phyloP scores from a whole-genome alignment of 92 coral and sea anemone genomes.

The Porites lobata region DNA sequence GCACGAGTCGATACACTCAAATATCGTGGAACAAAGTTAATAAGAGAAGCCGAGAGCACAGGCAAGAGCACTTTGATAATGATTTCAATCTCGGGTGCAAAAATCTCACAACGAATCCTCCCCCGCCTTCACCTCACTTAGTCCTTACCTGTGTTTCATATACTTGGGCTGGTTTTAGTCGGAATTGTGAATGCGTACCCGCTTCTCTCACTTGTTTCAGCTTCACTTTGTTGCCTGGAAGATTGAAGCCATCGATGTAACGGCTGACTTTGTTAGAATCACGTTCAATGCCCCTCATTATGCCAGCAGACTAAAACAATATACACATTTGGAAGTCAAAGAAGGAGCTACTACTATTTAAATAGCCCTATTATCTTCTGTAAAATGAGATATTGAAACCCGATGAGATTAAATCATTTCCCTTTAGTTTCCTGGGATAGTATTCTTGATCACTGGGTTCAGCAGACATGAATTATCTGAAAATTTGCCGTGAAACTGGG shows the following conservation, averaged over 20 bases:
- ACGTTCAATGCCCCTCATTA: not conserved
- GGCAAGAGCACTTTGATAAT: too few species aligned
- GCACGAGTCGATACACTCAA: too few species aligned
- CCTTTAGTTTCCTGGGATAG: too few species aligned
- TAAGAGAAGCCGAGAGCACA: too few species aligned
- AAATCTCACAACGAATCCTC: too few species aligned
- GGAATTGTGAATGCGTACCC: not conserved
- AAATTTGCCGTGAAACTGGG: too few species aligned
- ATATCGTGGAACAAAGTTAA: too few species aligned
- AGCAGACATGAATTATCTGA: too few species aligned
- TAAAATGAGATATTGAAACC: too few species aligned
- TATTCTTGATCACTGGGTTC: too few species aligned
- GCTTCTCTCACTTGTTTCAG: not conserved
- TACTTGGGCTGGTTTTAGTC: not conserved
- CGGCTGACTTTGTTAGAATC: not conserved
- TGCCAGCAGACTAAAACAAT: not conserved
- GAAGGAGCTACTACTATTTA: not conserved
- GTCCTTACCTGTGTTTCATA: not conserved
- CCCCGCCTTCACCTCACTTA: not conserved
- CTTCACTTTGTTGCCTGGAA: not conserved
- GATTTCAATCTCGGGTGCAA: too few species aligned
- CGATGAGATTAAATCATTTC: too few species aligned
- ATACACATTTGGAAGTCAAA: not conserved
- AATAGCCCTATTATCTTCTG: not conserved
- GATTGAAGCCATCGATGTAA: not conserved